Base-by-base conservation (phyloP, 2,888 invertebrate species). In the Tetramorium bicarinatum region DNA sequence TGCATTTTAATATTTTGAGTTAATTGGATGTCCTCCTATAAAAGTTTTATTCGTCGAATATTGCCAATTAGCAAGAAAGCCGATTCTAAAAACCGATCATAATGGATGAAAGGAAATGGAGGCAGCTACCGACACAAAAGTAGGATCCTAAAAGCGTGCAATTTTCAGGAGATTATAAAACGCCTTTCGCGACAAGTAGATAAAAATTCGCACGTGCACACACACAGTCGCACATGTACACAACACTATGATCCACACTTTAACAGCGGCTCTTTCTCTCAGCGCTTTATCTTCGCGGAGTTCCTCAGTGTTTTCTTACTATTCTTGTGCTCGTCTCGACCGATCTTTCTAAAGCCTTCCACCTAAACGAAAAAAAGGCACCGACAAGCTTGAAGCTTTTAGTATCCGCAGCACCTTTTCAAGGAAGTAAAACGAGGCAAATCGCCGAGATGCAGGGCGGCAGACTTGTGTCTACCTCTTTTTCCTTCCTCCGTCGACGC, bases 271-370 rank as follows among this genome's bases (percentile, higher is more conserved):
- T 81, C 74, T 74, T 84, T 80, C 72, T 69, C 69, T 75, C 44
- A 59, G 74, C 56, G 79, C 29, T 85, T 85, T 81, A 82, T 72
- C 71, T 82, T 77, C 62, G 34, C 41, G 6, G 56, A 82, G 69
- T 75, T 75, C 49, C 52, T 79, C 64, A 71, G 52, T 67, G 80
- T 77, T 83, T 87, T 82, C 88, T 83, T 83, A 82, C 77, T 81
- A 66, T 66, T 77, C 44, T 67, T 66, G 83, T 77, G 49, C 52
- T 67, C 62, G 72, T 82, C 72, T 66, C 72, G 69, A 41, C 67
- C 88, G 88, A 88, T 88, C 85, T 82, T 85, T 82, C 85, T 47
- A 74, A 76, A 85, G 85, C 75, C 47, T 52, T 71, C 82, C 34
- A 61, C 59, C 87, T 82, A 52, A 71, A 64, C 54, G 83, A 84